These are phyloP conservation scores for Conomelus anceps DNA, from an alignment of 2,888 invertebrate genomes.

Conservation along the genomic window DNA sequence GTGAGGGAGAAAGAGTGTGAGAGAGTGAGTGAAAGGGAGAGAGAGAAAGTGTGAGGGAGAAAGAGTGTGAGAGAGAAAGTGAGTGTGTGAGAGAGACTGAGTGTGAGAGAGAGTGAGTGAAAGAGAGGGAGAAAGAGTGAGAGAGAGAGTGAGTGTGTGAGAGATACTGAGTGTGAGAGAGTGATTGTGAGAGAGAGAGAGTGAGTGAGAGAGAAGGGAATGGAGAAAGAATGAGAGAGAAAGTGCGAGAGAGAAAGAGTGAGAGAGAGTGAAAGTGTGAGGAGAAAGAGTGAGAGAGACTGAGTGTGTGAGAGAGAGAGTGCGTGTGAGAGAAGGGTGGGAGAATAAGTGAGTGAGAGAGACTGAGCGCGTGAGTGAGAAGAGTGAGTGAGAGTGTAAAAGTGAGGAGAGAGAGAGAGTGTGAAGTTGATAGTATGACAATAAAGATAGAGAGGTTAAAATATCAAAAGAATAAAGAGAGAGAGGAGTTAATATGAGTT, in stretches of 20 bases:
- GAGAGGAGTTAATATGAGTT: too few species aligned
- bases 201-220: not conserved
- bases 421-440: too few species aligned
- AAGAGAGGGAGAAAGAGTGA: not conserved
- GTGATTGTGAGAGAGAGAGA: not conserved
- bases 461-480: too few species aligned
- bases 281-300: not conserved
- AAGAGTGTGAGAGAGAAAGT: not conserved
- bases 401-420: not conserved
- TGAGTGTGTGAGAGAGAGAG: not conserved
- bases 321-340: not conserved
- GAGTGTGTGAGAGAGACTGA: not conserved
- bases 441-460: too few species aligned
- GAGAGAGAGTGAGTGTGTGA: not conserved
- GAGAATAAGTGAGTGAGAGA: not conserved
- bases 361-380: not conserved
- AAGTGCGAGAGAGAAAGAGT: too few species aligned
- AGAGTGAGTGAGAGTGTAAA: not conserved
- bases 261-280: too few species aligned
- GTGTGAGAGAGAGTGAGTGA: not conserved
- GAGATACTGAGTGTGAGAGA: not conserved
- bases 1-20: not conserved
- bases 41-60: not conserved
- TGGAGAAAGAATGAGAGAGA: too few species aligned
- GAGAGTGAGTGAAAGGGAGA: not conserved